These are phyloP conservation scores for Heliconius nattereri DNA, from an alignment of 1,140 invertebrate species.

Conservation along the genomic window DNA sequence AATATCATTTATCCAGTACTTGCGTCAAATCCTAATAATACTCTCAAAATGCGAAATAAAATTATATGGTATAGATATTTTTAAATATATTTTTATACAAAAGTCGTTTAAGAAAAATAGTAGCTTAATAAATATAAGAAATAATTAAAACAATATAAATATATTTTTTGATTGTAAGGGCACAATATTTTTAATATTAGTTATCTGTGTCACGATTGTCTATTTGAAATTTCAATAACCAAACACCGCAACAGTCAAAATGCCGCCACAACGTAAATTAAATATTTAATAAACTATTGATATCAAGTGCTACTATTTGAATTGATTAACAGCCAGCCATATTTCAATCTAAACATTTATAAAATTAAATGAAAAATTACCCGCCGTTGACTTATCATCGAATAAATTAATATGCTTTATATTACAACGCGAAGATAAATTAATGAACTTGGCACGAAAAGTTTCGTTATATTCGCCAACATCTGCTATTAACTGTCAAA, in stretches of 20 bases:
- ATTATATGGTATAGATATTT: neutral
- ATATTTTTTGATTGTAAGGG: too few species aligned
- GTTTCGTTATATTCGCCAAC: conserved; percentile 24
- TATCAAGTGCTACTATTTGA: conserved; percentile 6
- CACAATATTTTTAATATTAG: too few species aligned
- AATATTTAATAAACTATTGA: neutral
- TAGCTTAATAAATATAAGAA: too few species aligned
- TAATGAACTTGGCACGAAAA: conserved; percentile 33
- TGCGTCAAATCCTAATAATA: conserved; percentile 46
- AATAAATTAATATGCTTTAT: conserved; percentile 37
- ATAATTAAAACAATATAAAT: too few species aligned
- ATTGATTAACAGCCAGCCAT: conserved; percentile 22
- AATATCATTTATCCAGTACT: conserved; percentile 45
- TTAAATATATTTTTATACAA: neutral
- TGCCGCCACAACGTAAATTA: neutral
- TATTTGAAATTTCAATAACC: neutral
- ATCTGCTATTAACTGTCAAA: conserved; percentile 33
- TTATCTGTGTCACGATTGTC: neutral
- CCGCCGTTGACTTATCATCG: conserved; percentile 32
- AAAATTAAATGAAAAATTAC: conserved; percentile 33
- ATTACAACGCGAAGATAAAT: conserved; percentile 32
- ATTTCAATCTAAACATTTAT: conserved; percentile 37
- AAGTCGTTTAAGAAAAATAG: neutral
- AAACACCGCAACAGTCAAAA: neutral
- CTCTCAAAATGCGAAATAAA: conserved; percentile 27